phyloP scores from a whole-genome alignment of 2,113 vertebrate genomes.

The Tupaia tana region DNA sequence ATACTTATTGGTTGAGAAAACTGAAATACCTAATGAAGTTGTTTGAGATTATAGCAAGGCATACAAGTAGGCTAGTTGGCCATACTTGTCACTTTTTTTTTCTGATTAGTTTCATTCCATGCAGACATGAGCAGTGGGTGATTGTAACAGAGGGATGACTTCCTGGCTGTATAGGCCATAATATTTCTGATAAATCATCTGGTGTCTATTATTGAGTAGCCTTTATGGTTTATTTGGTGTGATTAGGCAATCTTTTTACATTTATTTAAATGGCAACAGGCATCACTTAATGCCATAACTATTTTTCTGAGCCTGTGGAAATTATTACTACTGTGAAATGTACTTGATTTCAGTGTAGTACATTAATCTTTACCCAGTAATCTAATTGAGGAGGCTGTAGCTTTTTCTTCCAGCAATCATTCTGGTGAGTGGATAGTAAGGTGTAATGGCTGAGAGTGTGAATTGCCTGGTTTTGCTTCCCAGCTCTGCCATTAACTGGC shows the following conservation, averaged over 20 bases:
- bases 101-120: conserved; percentile 15
- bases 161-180: not conserved
- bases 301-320: conserved; percentile 10
- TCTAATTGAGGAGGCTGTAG: not conserved
- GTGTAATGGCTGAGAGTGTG: not conserved
- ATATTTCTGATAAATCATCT: conserved; percentile 1
- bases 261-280: not conserved
- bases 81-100: conserved; percentile 27
- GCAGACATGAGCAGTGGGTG: not conserved
- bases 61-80: conserved; percentile 46
- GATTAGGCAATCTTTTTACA: conserved; percentile 33
- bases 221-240: not conserved
- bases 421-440: not conserved
- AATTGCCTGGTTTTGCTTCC: not conserved
- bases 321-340: conserved; percentile 1
- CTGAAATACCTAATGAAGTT: conserved; percentile 51
- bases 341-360: conserved; percentile 2
- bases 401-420: not conserved
- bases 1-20: conserved; percentile 30
- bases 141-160: not conserved
- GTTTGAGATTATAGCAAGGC: conserved; percentile 57
- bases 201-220: not conserved
- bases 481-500: not conserved
- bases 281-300: conserved; percentile 10
- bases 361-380: conserved; percentile 12